Conservation (phyloP, 2,113 vertebrate species). For the Halichoeres trimaculatus region DNA sequence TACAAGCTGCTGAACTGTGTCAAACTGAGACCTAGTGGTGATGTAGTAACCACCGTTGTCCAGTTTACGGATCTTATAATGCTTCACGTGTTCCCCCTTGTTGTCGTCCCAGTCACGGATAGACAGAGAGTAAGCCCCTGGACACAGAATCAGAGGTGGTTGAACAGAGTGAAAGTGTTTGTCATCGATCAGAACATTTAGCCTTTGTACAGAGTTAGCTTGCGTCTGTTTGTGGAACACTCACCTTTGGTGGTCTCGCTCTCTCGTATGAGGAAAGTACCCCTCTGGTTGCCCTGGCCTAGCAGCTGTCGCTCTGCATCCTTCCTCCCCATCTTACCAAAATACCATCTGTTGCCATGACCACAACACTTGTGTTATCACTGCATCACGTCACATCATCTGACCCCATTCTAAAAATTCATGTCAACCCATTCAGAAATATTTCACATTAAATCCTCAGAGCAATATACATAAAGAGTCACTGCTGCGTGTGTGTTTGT, state of each 20-base stretch:
- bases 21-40: conserved; percentile 95
- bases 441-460: neutral
- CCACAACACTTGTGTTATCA: conserved; percentile 55
- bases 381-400: conserved; percentile 21
- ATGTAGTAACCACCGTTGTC: conserved; percentile 98
- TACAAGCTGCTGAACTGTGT: conserved; percentile 90
- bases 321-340: conserved; percentile 94
- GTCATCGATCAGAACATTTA: neutral
- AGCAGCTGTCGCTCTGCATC: conserved; percentile 93
- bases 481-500: neutral
- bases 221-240: conserved; percentile 1
- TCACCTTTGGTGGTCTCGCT: conserved; percentile 95
- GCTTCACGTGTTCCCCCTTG: conserved; percentile 95
- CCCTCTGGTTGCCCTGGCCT: conserved; percentile 85
- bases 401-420: conserved; percentile 41
- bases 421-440: conserved; percentile 27
- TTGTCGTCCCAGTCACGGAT: conserved; percentile 94
- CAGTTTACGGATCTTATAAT: conserved; percentile 98
- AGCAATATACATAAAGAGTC: neutral
- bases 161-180: neutral
- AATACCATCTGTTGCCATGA: conserved; percentile 91
- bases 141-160: neutral
- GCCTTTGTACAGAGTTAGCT: neutral
- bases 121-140: conserved; percentile 96
- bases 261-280: conserved; percentile 94